phyloP scores from a whole-genome alignment of 2,797 vertebrate genomes.

The Hippopotamyrus pictus region DNA sequence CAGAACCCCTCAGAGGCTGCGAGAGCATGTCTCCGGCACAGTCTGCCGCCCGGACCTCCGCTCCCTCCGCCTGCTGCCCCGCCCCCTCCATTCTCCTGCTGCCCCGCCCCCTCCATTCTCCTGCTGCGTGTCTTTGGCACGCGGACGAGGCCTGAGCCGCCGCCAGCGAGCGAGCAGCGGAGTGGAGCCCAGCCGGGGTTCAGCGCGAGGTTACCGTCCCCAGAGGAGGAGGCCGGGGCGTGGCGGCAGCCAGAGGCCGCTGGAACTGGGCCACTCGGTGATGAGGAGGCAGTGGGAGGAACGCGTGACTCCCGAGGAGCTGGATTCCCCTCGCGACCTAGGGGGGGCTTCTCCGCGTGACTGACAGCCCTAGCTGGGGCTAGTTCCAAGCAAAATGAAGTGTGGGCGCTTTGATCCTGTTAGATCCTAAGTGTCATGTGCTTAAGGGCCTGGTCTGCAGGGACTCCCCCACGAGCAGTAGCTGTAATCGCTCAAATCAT shows the following conservation, averaged over 20 bases:
- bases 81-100: neutral
- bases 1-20: neutral
- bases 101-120: neutral
- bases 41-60: neutral
- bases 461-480: neutral
- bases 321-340: neutral
- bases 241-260: constrained; percentile 38
- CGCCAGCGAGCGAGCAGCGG: constrained; percentile 38
- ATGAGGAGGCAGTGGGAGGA: constrained; percentile 27
- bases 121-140: constrained; percentile 7
- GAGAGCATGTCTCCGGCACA: neutral
- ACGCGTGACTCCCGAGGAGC: constrained; percentile 4
- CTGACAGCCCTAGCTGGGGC: neutral
- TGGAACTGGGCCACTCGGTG: constrained; percentile 50
- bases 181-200: constrained; percentile 51
- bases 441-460: neutral
- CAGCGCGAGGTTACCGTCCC: constrained; percentile 53
- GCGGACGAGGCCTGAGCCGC: constrained; percentile 29
- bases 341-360: neutral
- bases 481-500: neutral
- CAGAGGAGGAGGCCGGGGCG: constrained; percentile 41
- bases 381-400: neutral
- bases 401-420: neutral
- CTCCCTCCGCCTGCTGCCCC: neutral
- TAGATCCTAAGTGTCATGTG: neutral